Evolutionary conservation across 2,113 vertebrate genomes (phyloP).

Genomic region (Electrona antarctica): DNA sequence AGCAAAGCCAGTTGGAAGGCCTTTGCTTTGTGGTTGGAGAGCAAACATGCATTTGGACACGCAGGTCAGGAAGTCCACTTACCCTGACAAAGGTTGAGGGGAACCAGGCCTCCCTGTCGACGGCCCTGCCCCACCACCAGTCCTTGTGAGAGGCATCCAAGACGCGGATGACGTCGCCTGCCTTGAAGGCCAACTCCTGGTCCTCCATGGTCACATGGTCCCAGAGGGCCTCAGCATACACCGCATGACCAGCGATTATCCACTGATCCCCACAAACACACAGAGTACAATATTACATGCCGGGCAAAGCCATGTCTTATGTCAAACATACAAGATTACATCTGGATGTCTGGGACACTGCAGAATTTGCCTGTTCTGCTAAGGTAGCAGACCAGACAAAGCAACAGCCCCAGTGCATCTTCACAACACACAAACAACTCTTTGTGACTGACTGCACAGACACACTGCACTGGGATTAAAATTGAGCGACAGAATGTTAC

Average conservation of each 20-base stretch:
- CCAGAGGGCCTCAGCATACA: slow-evolving; percentile 96
- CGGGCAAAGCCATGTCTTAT: slow-evolving; percentile 21
- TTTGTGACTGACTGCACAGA: slow-evolving; percentile 6
- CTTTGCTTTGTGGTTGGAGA: slow-evolving; percentile 50
- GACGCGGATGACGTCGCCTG: slow-evolving; percentile 93
- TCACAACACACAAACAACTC: slow-evolving; percentile 39
- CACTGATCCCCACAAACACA: slow-evolving; percentile 56
- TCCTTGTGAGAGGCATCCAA: slow-evolving; percentile 93
- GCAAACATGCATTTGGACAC: slow-evolving; percentile 54
- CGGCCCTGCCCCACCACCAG: slow-evolving; percentile 96
- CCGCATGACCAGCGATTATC: slow-evolving; percentile 73
- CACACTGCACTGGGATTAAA: slow-evolving; percentile 58
- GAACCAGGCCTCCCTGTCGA: slow-evolving; percentile 94
- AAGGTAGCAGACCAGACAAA: not conserved
- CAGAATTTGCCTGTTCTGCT: slow-evolving; percentile 3
- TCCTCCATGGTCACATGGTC: slow-evolving; percentile 99
- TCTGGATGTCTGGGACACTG: slow-evolving; percentile 33
- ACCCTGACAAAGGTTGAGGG: slow-evolving; percentile 96
- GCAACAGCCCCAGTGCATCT: slow-evolving; percentile 38
- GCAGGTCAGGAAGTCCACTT: slow-evolving; percentile 68
- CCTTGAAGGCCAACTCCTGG: slow-evolving; percentile 97
- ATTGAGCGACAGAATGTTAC: no score
- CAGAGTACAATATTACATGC: slow-evolving; percentile 62
- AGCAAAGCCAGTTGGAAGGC: slow-evolving; percentile 48
- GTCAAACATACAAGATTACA: slow-evolving; percentile 61